phyloP scores from a whole-genome alignment of 2,888 invertebrate species.

The Anodontia alba region DNA sequence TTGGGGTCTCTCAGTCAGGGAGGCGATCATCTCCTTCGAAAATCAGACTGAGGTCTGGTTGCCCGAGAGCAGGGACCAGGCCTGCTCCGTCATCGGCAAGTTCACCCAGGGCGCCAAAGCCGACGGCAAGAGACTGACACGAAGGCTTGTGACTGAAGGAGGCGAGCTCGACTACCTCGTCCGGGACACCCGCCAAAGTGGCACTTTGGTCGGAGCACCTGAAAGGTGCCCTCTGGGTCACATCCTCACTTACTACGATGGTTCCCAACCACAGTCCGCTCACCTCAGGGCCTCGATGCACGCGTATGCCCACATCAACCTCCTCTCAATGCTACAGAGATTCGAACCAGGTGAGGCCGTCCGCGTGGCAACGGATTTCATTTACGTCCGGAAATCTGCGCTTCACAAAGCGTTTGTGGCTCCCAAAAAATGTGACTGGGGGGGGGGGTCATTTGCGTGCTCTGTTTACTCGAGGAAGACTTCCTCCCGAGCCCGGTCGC shows the following conservation, averaged over 20 bases:
- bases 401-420: too few species aligned
- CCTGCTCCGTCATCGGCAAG: not conserved
- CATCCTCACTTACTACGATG: not conserved
- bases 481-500: too few species aligned
- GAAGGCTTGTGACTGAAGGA: not conserved
- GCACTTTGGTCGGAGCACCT: constrained; percentile 8
- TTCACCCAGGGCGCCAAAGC: constrained; percentile 14
- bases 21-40: not conserved
- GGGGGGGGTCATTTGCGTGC: too few species aligned
- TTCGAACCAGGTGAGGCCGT: not conserved
- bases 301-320: not conserved
- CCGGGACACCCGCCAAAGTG: constrained; percentile 8
- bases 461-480: too few species aligned
- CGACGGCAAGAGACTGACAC: too few species aligned
- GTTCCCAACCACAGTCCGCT: not conserved
- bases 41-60: constrained; percentile 9
- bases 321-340: not conserved
- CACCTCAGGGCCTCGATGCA: not conserved
- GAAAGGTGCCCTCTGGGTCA: not conserved
- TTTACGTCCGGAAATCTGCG: too few species aligned
- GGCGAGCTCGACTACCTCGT: constrained; percentile 18
- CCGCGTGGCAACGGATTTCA: not conserved
- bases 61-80: not conserved
- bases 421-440: too few species aligned
- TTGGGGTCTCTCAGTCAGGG: not conserved